phyloP scores from a whole-genome alignment of 2,888 invertebrate genomes.

The Lithosia quadra region DNA sequence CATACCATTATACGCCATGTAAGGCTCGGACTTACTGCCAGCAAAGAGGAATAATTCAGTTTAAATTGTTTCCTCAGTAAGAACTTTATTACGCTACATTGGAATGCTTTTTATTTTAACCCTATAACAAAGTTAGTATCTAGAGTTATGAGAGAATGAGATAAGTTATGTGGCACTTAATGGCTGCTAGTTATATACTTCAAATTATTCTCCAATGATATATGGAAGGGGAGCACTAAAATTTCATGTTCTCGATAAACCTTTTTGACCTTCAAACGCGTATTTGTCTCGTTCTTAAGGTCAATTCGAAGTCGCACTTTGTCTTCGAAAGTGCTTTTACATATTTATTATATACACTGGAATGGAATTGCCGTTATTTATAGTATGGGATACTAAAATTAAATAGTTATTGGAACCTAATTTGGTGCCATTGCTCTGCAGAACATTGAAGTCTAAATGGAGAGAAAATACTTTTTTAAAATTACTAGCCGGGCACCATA shows the following conservation, averaged over 20 bases:
- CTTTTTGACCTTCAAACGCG: conserved; percentile 39
- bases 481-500: no score
- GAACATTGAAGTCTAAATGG: no score
- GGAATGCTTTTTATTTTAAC: conserved; percentile 74
- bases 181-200: conserved; percentile 62
- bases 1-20: conserved; percentile 86
- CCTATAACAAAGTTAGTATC: conserved; percentile 67
- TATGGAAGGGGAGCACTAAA: conserved; percentile 43
- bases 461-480: no score
- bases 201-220: conserved; percentile 62
- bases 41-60: conserved; percentile 78
- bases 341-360: background rate
- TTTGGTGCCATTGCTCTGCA: background rate
- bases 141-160: conserved; percentile 66
- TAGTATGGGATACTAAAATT: background rate
- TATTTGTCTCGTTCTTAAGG: conserved; percentile 26
- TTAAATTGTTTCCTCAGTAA: conserved; percentile 82
- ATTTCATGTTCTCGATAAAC: conserved; percentile 38
- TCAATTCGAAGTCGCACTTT: conserved; percentile 28
- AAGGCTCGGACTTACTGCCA: conserved; percentile 83
- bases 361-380: background rate
- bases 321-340: background rate
- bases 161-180: conserved; percentile 56
- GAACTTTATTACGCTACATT: conserved; percentile 77
- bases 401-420: background rate